Percentiles rank a stretch among this genome's conserved stretches.
Conservation (phyloP, 2,113 vertebrate genomes). For the Pelmatolapia mariae region DNA sequence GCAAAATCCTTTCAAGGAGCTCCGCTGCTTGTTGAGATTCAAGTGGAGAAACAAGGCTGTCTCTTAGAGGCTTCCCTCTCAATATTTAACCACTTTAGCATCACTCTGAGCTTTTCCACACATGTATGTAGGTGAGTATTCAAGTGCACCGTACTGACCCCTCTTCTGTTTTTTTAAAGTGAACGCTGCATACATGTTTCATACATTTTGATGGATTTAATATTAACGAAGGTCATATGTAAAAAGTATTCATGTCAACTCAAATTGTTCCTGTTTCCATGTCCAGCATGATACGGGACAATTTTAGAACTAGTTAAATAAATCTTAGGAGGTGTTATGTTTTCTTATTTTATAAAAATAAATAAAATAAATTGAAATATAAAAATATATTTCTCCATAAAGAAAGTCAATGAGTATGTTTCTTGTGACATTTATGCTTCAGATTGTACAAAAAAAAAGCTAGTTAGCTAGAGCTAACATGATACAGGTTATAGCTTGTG, state of each 20-base stretch:
- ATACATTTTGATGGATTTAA: not conserved
- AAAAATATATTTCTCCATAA: not conserved
- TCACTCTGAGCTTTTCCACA: not conserved
- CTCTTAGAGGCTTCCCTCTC: not conserved
- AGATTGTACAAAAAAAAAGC: not conserved
- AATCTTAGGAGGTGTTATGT: not conserved
- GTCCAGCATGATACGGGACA: not conserved
- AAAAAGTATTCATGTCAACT: not conserved
- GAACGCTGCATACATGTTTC: not conserved
- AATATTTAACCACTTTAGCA: conserved; percentile 7
- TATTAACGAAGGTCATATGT: conserved; percentile 6
- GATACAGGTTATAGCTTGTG: not conserved
- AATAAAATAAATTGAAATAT: not conserved
- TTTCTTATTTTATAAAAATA: not conserved
- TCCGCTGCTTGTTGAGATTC: not conserved
- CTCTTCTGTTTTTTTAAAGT: not conserved
- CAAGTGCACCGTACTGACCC: not conserved
- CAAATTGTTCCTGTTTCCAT: not conserved
- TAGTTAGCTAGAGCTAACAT: not conserved
- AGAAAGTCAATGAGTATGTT: not conserved
- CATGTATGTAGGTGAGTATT: not conserved
- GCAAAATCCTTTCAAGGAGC: not conserved
- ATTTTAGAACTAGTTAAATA: not conserved
- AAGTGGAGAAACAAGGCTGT: not conserved
- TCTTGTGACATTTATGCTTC: not conserved